Conservation (phyloP, 2,888 invertebrate genomes). For the Heteropelma amictum region DNA sequence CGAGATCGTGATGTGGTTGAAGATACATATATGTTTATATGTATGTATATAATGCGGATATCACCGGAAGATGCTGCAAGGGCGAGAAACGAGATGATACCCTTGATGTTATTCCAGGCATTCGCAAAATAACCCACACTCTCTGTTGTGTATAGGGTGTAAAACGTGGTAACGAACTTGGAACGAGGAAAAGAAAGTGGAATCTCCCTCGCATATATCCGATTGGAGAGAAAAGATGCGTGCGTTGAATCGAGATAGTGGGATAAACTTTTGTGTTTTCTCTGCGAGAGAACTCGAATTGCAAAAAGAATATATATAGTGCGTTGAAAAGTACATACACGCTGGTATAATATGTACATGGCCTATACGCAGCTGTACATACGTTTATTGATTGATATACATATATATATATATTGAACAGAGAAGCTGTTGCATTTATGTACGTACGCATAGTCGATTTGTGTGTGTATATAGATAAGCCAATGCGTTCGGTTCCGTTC, state of each 20-base stretch:
- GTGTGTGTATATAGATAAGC: neutral
- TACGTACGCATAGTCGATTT: neutral
- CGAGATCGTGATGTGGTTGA: slow-evolving; percentile 53
- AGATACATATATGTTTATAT: slow-evolving; percentile 32
- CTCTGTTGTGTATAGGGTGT: slow-evolving; percentile 34
- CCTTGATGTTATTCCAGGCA: slow-evolving; percentile 23
- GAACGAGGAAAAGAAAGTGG: slow-evolving; percentile 4
- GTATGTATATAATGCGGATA: neutral
- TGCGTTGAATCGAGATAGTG: slow-evolving; percentile 42
- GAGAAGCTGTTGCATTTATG: neutral
- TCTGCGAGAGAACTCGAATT: neutral
- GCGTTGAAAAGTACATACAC: too few relatives aligned
- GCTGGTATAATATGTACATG: neutral
- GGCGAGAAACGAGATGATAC: slow-evolving; percentile 19
- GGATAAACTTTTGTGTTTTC: slow-evolving; percentile 7
- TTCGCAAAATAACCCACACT: slow-evolving; percentile 42
- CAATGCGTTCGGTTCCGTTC: neutral
- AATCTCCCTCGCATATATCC: neutral
- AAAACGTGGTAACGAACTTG: slow-evolving; percentile 50
- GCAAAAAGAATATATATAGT: too few relatives aligned
- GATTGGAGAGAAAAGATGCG: slow-evolving; percentile 51
- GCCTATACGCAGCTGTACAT: neutral
- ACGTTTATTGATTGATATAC: neutral
- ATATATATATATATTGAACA: neutral
- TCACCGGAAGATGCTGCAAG: neutral